Percentiles rank a stretch among this genome's conserved stretches.
Conservation (phyloP, 2,888 invertebrate genomes). For the Hydropsyche betteni region DNA sequence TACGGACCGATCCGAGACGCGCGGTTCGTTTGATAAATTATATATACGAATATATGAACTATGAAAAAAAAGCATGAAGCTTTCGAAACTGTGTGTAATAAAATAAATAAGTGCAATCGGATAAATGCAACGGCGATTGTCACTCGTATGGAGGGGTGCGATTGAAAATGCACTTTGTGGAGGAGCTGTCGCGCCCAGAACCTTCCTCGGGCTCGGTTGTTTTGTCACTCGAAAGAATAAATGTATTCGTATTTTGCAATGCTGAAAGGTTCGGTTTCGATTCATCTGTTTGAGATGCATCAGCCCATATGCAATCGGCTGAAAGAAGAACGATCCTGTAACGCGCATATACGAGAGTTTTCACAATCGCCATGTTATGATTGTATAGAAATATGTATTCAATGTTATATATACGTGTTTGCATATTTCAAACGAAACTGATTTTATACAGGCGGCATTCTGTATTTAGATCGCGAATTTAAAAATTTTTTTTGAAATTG, state of each 20-base stretch:
- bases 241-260: conserved; percentile 32
- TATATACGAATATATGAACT: no score
- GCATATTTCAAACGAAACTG: no score
- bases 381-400: no score
- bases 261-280: conserved; percentile 32
- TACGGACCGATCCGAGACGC: no score
- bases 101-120: background rate
- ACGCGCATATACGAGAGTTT: background rate
- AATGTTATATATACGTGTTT: no score
- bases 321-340: conserved; percentile 16
- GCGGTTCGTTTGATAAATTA: no score
- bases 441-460: conserved; percentile 5
- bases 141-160: conserved; percentile 9
- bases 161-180: conserved; percentile 18
- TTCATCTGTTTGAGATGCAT: conserved; percentile 33
- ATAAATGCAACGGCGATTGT: background rate
- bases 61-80: no score
- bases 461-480: background rate
- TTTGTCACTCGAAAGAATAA: background rate
- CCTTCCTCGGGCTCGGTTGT: conserved; percentile 3
- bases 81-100: no score
- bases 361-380: no score
- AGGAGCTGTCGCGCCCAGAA: conserved; percentile 18
- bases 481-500: conserved; percentile 28
- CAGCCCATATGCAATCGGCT: conserved; percentile 13